These are phyloP conservation scores for Peromyscus californicus DNA, from an alignment of 2,113 vertebrate genomes.

Conservation along the genomic window DNA sequence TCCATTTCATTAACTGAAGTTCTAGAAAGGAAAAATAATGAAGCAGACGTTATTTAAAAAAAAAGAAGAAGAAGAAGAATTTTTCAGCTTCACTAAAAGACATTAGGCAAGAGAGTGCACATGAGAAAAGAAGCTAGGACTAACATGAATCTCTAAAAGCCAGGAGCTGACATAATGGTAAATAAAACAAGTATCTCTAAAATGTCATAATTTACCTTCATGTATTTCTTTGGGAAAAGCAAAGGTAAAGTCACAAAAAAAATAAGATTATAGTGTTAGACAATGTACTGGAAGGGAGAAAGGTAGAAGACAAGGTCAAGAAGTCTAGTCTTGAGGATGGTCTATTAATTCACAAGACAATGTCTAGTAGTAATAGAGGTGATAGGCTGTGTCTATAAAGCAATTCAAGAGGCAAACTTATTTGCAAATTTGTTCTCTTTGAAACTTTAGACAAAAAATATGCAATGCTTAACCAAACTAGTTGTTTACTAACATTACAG, in stretches of 20 bases:
- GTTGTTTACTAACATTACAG: slow-evolving; percentile 28
- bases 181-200: slow-evolving; percentile 5
- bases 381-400: slow-evolving; percentile 2
- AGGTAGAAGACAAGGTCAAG: neutral
- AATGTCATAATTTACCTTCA: slow-evolving; percentile 12
- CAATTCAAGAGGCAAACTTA: slow-evolving; percentile 41
- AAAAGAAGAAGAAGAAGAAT: slow-evolving; percentile 8
- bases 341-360: neutral
- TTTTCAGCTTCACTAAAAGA: slow-evolving; percentile 40
- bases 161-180: neutral
- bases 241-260: neutral
- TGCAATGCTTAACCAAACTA: slow-evolving; percentile 1
- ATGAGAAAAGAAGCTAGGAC: neutral
- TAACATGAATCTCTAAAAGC: slow-evolving; percentile 45
- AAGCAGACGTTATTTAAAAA: slow-evolving; percentile 23
- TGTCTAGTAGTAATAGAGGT: neutral
- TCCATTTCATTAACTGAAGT: slow-evolving; percentile 34
- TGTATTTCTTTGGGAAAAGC: neutral
- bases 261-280: neutral
- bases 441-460: slow-evolving; percentile 60
- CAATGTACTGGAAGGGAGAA: neutral
- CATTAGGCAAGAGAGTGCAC: neutral
- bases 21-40: neutral
- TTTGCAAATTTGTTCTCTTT: neutral
- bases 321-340: neutral